Conservation (phyloP, 1,140 invertebrate species). For the Helicoverpa zea region DNA sequence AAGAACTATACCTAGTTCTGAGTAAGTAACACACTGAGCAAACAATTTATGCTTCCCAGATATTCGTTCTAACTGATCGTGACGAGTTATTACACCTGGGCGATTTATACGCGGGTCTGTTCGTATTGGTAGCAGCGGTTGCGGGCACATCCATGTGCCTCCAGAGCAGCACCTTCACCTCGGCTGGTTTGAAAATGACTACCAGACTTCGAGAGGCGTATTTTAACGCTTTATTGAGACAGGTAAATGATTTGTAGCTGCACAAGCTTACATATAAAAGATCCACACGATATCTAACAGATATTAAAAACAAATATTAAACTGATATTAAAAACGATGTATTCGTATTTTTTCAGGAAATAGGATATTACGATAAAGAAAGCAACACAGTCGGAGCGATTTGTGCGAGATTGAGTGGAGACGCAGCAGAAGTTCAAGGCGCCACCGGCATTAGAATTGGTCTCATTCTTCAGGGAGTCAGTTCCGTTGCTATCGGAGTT, state of each 20-base stretch:
- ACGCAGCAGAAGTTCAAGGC: conserved; percentile 94
- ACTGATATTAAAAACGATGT: too few species aligned
- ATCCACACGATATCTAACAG: neutral
- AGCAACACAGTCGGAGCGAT: conserved; percentile 93
- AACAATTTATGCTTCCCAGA: conserved; percentile 55
- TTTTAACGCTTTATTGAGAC: conserved; percentile 76
- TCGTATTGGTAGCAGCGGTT: conserved; percentile 78
- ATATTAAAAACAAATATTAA: too few species aligned
- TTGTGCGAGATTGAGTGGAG: conserved; percentile 92
- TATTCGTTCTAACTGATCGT: conserved; percentile 57
- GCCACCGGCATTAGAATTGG: conserved; percentile 94
- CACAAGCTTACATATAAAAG: too few species aligned
- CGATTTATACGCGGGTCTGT: conserved; percentile 80
- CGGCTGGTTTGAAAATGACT: conserved; percentile 93
- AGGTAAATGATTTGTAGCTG: conserved; percentile 60
- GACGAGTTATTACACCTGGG: conserved; percentile 62
- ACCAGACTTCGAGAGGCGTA: conserved; percentile 89
- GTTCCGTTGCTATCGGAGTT: conserved; percentile 91
- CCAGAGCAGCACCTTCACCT: conserved; percentile 92
- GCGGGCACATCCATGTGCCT: conserved; percentile 89
- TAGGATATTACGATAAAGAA: conserved; percentile 93
- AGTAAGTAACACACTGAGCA: neutral
- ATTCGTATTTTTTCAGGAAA: conserved; percentile 87
- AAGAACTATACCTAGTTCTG: neutral
- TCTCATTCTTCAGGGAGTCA: conserved; percentile 91